A percentile compares a stretch with the other conserved stretches of the same genome.
phyloP scores from a whole-genome alignment of 2,113 vertebrate genomes.

The Chlorocebus sabaeus region DNA sequence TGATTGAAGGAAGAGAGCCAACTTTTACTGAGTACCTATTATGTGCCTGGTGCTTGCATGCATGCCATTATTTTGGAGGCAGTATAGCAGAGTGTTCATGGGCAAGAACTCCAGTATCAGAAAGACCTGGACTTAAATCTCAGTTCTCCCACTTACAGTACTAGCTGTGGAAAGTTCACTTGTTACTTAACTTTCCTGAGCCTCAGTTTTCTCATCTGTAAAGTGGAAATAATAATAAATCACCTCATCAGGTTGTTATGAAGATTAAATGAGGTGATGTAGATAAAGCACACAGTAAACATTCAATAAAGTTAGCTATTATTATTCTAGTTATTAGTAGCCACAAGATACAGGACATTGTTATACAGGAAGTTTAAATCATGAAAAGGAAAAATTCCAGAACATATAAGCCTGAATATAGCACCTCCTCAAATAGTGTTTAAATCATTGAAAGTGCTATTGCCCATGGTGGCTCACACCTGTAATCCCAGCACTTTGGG shows the following conservation, averaged over 20 bases:
- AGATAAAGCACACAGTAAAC: not conserved
- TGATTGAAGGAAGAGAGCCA: not conserved
- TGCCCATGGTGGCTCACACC: no score
- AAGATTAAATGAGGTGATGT: not conserved
- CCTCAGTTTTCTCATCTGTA: not conserved
- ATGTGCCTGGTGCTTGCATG: not conserved
- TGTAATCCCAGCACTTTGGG: no score
- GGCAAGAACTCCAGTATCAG: not conserved
- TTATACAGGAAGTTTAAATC: not conserved
- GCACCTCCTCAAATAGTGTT: not conserved
- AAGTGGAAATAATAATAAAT: not conserved
- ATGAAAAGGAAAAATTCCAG: not conserved
- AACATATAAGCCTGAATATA: not conserved
- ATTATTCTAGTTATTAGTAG: not conserved
- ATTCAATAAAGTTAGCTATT: not conserved
- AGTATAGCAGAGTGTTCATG: not conserved
- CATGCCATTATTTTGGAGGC: not conserved
- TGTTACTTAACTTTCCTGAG: not conserved
- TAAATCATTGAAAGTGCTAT: not conserved
- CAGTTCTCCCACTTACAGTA: not conserved
- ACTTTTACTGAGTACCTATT: not conserved
- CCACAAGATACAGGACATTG: not conserved
- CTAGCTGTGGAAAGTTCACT: not conserved
- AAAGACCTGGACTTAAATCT: not conserved
- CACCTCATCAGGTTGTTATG: not conserved